Evolutionary conservation across 1,140 invertebrate species (phyloP), one percentile per base, ranked within the genome.

Genomic region (Grapholita molesta): DNA sequence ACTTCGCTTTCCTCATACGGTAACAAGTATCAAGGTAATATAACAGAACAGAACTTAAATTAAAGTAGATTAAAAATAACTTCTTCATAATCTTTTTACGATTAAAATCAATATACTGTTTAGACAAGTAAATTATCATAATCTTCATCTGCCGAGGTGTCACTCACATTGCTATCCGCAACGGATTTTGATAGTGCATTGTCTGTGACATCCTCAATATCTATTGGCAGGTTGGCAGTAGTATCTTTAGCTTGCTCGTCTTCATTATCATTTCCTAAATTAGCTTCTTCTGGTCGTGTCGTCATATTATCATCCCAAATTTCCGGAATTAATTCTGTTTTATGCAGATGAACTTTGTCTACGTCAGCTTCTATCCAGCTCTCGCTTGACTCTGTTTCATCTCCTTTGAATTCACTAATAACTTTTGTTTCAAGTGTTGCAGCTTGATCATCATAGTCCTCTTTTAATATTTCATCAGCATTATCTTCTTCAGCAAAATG

Each of bases 111-210:
- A 42, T n/a, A 42, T 42, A 18, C 4, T 42, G 6, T 53, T 24
- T 71, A 69, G 21, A 67, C 70, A 0, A 52, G 9, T 5, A 73
- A 68, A 15, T 68, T 33, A 12, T 72, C 32, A 52, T 25, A 9
- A 28, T 42, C 24, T 7, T 66, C 18, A 61, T 57, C 33, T 52
- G 32, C 9, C n/a, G n/a, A n/a, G n/a, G n/a, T n/a, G n/a, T n/a
- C n/a, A n/a, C n/a, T n/a, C n/a, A n/a, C n/a, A n/a, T n/a, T n/a
- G n/a, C n/a, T n/a, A n/a, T n/a, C n/a, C n/a, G n/a, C n/a, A n/a
- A n/a, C n/a, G n/a, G n/a, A n/a, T n/a, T n/a, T n/a, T n/a, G n/a
- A n/a, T n/a, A n/a, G n/a, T n/a, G n/a, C n/a, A n/a, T n/a, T n/a
- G n/a, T 38, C 35, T n/a, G 35, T 6, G 15, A 6, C n/a, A 15